Evolutionary conservation across 2,113 vertebrate genomes (phyloP), one percentile per base, ranked within the genome.

Genomic region (Barbus barbus): DNA sequence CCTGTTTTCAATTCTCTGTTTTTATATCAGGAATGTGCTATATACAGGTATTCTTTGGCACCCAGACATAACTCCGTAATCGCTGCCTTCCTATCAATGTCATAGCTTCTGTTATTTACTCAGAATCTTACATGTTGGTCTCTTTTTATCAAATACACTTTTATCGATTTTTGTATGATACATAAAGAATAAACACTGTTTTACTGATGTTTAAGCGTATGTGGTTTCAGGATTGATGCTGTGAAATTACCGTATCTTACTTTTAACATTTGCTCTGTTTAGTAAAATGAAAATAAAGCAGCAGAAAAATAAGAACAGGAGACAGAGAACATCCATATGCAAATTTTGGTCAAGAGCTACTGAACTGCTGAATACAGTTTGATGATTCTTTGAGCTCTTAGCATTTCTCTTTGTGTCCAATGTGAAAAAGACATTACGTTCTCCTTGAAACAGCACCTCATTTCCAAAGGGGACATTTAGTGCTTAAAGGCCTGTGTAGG

Each of bases 361-460:
- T 90, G 91, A 93, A 90, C 22, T 74, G 60, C 60, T 56, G 65
- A 60, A 77, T 31, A 41, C 48, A 81, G 76, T 91, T 92, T 87
- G 81, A 91, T 86, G 86, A 90, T 90, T 92, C 88, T 78, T 86
- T 91, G 91, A 90, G 61, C 80, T 90, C 89, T 93, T 90, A 92
- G 93, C 93, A 77, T 88, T 93, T 90, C 87, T 86, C 90, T 88
- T 93, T 89, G 87, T 92, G 89, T 89, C 89, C 89, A 89, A 91
- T 90, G 84, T 90, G 90, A 91, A 91, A 88, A 92, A 90, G 90
- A 90, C 90, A 91, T 92, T 91, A 92, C 61, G 41, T 81, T 89
- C 87, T 85, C 87, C 90, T 88, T 82, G 81, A 86, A 92, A 89
- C 86, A 82, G n/a, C 78, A 85, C 86, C 82, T 91, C 56, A 41